phyloP scores from a whole-genome alignment of 2,888 invertebrate species.

The Drosophila fulvimacula region DNA sequence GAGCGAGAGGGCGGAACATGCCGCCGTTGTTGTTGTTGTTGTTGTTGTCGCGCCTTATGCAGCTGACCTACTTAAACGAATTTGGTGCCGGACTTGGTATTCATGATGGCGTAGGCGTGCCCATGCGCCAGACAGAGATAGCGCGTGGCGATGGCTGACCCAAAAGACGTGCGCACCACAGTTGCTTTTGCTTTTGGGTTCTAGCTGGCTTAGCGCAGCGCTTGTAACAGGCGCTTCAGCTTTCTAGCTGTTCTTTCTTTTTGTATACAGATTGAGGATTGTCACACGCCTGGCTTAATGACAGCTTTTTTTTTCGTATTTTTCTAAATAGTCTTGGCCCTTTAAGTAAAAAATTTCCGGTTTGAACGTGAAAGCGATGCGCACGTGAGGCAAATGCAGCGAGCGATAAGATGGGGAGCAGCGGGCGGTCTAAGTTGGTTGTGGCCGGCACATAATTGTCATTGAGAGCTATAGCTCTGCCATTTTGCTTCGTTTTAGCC shows the following conservation, averaged over 20 bases:
- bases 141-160: constrained; percentile 36
- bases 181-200: constrained; percentile 2
- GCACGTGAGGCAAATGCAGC: constrained; percentile 43
- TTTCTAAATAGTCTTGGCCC: constrained; percentile 31
- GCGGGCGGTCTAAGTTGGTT: neutral
- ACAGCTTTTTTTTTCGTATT: constrained; percentile 11
- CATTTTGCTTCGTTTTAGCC: constrained; percentile 27
- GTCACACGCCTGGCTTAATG: constrained; percentile 29
- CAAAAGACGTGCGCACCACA: constrained; percentile 43
- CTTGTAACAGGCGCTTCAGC: constrained; percentile 17
- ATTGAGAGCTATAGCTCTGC: constrained; percentile 30
- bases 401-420: neutral
- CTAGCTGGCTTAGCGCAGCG: neutral
- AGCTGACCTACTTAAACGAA: constrained; percentile 71
- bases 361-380: constrained; percentile 48
- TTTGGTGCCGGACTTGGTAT: constrained; percentile 74
- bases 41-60: constrained; percentile 74
- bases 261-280: constrained; percentile 24
- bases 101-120: constrained; percentile 57
- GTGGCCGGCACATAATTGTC: constrained; percentile 34
- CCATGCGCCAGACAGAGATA: constrained; percentile 9
- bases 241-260: constrained; percentile 36
- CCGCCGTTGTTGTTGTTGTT: constrained; percentile 37
- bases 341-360: constrained; percentile 52
- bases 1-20: constrained; percentile 26